Evolutionary conservation across 2,888 invertebrate species (phyloP), one percentile per base, ranked within the genome.

Genomic region (Cantharis lateralis): DNA sequence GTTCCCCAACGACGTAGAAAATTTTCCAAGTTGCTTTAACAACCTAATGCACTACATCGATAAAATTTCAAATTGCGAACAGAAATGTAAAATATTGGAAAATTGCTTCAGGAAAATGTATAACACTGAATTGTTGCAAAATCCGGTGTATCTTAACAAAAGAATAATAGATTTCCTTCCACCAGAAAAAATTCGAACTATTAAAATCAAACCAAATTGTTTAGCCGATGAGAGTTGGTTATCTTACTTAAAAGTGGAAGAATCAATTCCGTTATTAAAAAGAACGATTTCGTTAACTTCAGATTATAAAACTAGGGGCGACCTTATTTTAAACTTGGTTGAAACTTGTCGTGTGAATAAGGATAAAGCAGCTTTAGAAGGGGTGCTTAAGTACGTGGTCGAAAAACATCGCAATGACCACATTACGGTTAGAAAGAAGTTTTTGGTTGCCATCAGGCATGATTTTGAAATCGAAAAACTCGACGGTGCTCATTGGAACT

Each of bases 281-380:
- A 20, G 73, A 15, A 70, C n/a, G 71, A 75, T 78, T 26, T 66
- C 62, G 15, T 28, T 63, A 15, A 68, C 70, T 9, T 72, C 75
- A 1, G 18, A 71, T 28, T 26, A 68, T 15, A 28, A 70, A 10
- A 66, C 70, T 20, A 62, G 72, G 15, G 32, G 68, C 1, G 48
- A 68, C 13, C 69, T 75, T 5, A 13, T 75, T 4, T 64, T 68
- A 11, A 63, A 62, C 16, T 68, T 78, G 15, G 70, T 73, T 5
- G 69, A 78, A 68, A 78, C 78, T 70, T 78, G 78, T 48, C 48
- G 71, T 9, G 71, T 78, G 10, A 78, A 78, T 28, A 62, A 72
- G 5, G 78, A 78, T 24, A 62, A 68, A 13, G 62, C 4, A 20
- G 72, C 72, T 66, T 63, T 78, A 24, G 13, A 15, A 9, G 68